Evolutionary conservation across 2,113 vertebrate genomes (phyloP), one percentile per base, ranked within the genome.

Genomic region (Pygoscelis adeliae): DNA sequence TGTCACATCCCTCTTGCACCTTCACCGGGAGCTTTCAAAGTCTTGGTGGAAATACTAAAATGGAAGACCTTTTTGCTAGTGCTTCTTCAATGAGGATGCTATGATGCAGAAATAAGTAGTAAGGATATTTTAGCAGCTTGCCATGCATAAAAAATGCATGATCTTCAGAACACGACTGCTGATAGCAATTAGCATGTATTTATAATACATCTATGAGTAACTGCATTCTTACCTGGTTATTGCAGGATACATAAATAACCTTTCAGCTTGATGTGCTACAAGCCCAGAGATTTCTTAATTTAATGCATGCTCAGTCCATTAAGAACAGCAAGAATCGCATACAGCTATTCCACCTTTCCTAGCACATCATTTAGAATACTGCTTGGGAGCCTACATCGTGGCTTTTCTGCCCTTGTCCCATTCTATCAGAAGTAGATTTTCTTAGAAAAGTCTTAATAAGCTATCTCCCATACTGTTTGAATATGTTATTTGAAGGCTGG

Each of bases 1-100:
- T 96, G 80, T 89, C 90, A 96, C 80, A 92, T 94, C 55, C 50
- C 59, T 91, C 93, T 84, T 91, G 69, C 72, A 91, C 80, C 80
- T 97, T 91, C 53, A 83, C 29, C 2, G 2, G 62, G 46, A 95
- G 89, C 38, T 91, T 91, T 79, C 66, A 55, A 46, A 74, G 32
- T n/a, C 89, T 80, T 80, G 38, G 38, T 67, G 67, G 55, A 91
- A 85, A 77, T 42, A 47, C 53, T 85, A 38, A 96, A 94, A 85
- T 73, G 74, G 91, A 84, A 92, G 61, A 85, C 71, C 66, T 90
- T 89, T 83, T 42, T 88, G 49, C 38, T 59, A 52, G 53, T 58
- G 42, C 42, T 61, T 88, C 93, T 90, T 55, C 89, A 88, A 2
- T 21, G 55, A 74, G 63, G 62, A 67, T 46, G 83, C 73, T 53